Base-by-base conservation (phyloP, 1,140 invertebrate species). In the Ditylenchus dipsaci region DNA sequence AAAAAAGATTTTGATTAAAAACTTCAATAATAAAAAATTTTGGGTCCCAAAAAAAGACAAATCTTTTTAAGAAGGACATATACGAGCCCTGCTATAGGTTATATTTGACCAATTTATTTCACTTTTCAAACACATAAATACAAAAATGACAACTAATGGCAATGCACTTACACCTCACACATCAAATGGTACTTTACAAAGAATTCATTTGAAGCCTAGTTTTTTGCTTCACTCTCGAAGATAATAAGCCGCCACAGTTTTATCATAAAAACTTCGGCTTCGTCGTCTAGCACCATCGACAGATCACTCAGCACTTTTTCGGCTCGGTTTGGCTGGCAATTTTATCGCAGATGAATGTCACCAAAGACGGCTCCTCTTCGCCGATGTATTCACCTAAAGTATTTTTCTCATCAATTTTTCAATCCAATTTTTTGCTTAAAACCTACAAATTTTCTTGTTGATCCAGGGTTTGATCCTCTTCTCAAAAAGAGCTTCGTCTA, bases 161-260 rank as follows among this genome's bases (percentile, higher is more conserved):
- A n/a, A n/a, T n/a, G n/a, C 11, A 38, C 33, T 38, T 11, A 38
- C 33, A 38, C 11, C 33, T 38, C 33, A 38, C 3, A 11, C 33
- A 38, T 11, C 3, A 38, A 38, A 38, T 3, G 11, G 3, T 38
- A 38, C 3, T 11, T 38, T 38, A 38, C 15, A 53, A 19, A 29
- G 3, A 61, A 21, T 7, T 63, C 5, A 61, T 21, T 63, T 78
- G 19, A 77, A 33, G 8, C 84, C 84, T 23, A 84, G 59, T 72
- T 95, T 95, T 97, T 97, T 53, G 94, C 93, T 88, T 97, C 94
- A 76, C 95, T 92, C 88, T 97, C 95, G 85, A 97, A 98, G 78
- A 98, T 96, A 65, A 98, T 87, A 83, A 98, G 88, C 80, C 95
- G 88, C 95, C 95, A 98, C 92, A 98, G 95, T 88, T 98, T 98